Evolutionary conservation across 2,888 invertebrate species (phyloP), one percentile per base, ranked within the genome.

Genomic region (Keiferia lycopersicella): DNA sequence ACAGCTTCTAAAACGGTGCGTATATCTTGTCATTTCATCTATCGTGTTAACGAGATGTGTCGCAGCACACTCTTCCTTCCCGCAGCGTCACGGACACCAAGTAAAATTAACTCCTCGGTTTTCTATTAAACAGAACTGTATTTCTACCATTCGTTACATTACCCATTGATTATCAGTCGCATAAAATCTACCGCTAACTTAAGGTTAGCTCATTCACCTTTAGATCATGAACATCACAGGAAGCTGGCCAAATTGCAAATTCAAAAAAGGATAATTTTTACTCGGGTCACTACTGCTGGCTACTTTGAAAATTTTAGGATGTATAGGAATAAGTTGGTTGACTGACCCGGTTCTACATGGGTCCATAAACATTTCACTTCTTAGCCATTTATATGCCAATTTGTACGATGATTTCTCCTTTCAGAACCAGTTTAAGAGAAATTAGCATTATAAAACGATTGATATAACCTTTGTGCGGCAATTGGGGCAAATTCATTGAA

Each of bases 401-500:
- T 53, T 26, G 53, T 1, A 12, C 14, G 53, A 53, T 22, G 53
- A 53, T 26, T 11, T 53, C 8, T 26, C 30, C 14, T 26, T 56
- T 56, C 30, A 56, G 10, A 56, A 56, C 22, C 56, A 56, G 26
- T 20, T 26, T 53, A 60, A 60, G 7, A 61, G 53, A 51, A 53
- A 62, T 62, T 62, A 39, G 38, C 53, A 39, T 8, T 26, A 56
- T 53, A 63, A 63, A 57, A 63, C 41, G 22, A 57, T 26, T 61
- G 39, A 61, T 26, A 34, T 60, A 41, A 48, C 61, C 48, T 61
- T 48, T 61, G 61, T 30, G 2, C 48, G 12, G 34, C 48, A 57
- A 73, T 71, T 73, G 66, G 68, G 69, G 66, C 76, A 73, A 72
- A 72, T 66, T 71, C 71, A 72, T 71, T 69, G 72, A 70, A 68